phyloP scores from a whole-genome alignment of 2,888 invertebrate genomes.

The Netelia melanura region DNA sequence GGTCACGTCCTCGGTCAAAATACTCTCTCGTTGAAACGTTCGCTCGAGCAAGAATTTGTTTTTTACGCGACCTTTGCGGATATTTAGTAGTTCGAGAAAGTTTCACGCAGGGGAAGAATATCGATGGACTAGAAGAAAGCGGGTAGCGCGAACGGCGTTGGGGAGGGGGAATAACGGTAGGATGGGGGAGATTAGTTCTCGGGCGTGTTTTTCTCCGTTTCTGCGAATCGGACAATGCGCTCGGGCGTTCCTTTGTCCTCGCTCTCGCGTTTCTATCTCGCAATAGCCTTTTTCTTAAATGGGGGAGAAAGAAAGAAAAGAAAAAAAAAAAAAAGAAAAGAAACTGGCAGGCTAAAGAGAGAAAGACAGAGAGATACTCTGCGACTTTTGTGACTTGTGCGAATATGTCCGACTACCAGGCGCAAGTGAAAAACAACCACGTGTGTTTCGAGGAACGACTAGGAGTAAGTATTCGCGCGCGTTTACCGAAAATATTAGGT shows the following conservation, averaged over 20 bases:
- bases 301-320: constrained; percentile 18
- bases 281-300: constrained; percentile 52
- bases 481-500: too few relatives aligned
- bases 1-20: background rate
- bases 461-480: background rate
- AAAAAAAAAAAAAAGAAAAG: constrained; percentile 2
- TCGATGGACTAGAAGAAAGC: background rate
- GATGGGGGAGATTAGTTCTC: constrained; percentile 59
- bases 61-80: background rate
- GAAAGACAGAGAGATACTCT: background rate
- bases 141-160: background rate
- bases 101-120: background rate
- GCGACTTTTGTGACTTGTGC: background rate
- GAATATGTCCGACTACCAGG: background rate
- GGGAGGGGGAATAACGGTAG: background rate
- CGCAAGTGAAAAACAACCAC: background rate
- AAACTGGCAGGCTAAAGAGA: background rate
- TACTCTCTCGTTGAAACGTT: background rate
- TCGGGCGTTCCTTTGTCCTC: constrained; percentile 56
- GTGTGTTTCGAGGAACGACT: background rate
- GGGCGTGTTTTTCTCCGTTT: constrained; percentile 58
- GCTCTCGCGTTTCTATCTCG: constrained; percentile 45
- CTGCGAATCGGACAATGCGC: constrained; percentile 54
- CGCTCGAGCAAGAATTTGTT: background rate
- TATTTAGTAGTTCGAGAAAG: too few relatives aligned